Conservation (phyloP, 2,888 invertebrate genomes). For the Nephrocerus scutellatus region DNA sequence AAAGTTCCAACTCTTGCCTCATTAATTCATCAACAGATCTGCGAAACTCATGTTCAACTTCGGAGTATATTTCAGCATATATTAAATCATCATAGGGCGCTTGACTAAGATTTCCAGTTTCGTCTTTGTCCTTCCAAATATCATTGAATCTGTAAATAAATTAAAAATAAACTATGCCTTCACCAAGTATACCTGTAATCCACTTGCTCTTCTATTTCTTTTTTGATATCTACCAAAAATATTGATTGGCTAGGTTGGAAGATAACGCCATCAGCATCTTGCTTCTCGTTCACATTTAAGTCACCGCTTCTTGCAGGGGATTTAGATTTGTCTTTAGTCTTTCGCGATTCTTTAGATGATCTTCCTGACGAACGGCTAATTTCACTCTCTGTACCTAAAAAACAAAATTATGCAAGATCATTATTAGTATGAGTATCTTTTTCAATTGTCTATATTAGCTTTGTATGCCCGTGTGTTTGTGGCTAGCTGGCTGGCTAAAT, state of each 20-base stretch:
- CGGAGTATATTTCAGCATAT: slow-evolving; percentile 70
- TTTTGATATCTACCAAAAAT: slow-evolving; percentile 65
- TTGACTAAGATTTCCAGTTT: slow-evolving; percentile 66
- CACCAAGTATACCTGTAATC: neutral
- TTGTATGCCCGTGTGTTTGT: no score
- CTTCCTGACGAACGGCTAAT: slow-evolving; percentile 70
- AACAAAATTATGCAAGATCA: neutral
- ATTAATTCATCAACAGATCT: slow-evolving; percentile 73
- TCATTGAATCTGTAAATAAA: slow-evolving; percentile 58
- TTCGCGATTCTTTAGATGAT: slow-evolving; percentile 72
- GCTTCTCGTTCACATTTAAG: slow-evolving; percentile 58
- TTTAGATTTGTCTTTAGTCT: slow-evolving; percentile 67
- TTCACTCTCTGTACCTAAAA: slow-evolving; percentile 66
- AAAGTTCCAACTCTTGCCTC: slow-evolving; percentile 60
- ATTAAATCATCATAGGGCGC: slow-evolving; percentile 76
- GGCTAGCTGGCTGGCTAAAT: no score
- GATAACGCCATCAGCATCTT: slow-evolving; percentile 48
- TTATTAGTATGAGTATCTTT: no score
- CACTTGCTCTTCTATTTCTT: slow-evolving; percentile 63
- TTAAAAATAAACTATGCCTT: neutral
- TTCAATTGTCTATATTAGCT: no score
- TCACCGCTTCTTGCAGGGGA: slow-evolving; percentile 48
- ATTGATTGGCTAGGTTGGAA: slow-evolving; percentile 64
- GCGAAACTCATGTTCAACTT: slow-evolving; percentile 76
- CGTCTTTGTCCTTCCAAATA: slow-evolving; percentile 76